These are phyloP conservation scores for Zaprionus ornatus DNA, from an alignment of 1,140 invertebrate genomes.

Conservation along the genomic window DNA sequence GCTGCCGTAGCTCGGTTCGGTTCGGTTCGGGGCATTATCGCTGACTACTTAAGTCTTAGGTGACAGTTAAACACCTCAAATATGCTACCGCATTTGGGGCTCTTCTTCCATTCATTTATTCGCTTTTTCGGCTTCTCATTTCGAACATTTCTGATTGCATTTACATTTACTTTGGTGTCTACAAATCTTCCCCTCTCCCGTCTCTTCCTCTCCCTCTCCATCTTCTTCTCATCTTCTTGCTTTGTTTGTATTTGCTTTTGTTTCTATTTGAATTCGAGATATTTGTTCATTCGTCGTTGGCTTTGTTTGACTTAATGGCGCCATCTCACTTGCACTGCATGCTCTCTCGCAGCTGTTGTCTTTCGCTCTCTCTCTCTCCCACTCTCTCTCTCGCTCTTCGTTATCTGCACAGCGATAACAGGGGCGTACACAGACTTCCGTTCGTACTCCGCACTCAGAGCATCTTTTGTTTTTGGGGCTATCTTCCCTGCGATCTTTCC, in stretches of 20 bases:
- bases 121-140: slow-evolving; percentile 11
- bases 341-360: neutral
- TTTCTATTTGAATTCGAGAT: slow-evolving; percentile 71
- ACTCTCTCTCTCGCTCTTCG: neutral
- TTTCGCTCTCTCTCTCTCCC: neutral
- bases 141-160: slow-evolving; percentile 39
- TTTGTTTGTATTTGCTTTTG: slow-evolving; percentile 58
- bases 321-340: neutral
- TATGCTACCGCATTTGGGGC: slow-evolving; percentile 70
- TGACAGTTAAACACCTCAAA: slow-evolving; percentile 78
- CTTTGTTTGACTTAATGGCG: slow-evolving; percentile 47
- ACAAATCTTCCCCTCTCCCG: neutral
- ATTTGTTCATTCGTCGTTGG: slow-evolving; percentile 52
- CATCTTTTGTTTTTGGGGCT: slow-evolving; percentile 11
- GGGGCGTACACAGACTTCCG: slow-evolving; percentile 30
- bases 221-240: slow-evolving; percentile 11
- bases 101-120: slow-evolving; percentile 32
- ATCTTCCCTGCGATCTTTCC: slow-evolving; percentile 15
- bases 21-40: slow-evolving; percentile 38
- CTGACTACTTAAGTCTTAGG: slow-evolving; percentile 70
- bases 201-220: neutral
- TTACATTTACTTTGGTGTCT: slow-evolving; percentile 34
- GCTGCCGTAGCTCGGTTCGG: neutral
- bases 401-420: slow-evolving; percentile 38
- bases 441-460: slow-evolving; percentile 18